Base-by-base conservation (phyloP, 2,797 vertebrate species). In the Myiothlypis chrysogaster region DNA sequence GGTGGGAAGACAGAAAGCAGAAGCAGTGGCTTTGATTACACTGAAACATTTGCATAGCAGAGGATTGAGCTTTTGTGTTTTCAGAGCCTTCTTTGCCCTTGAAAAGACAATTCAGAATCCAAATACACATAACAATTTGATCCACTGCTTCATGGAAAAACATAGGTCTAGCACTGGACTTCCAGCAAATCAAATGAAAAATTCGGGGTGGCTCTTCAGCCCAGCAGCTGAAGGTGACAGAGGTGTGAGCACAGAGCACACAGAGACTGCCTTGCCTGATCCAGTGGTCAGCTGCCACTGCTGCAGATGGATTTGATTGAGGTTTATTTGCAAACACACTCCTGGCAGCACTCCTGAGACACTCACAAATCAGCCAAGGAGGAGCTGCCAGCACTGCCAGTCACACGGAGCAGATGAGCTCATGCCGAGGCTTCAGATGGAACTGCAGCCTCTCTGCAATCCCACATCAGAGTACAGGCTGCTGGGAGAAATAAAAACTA, bases 161-260 rank as follows among this genome's bases (percentile, higher is more conserved):
- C 27, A n/a, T 4, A 12, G 2, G 7, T 32, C 41, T 76, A 49
- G 53, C 55, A 68, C 27, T 50, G 61, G 68, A 72, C n/a, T 64
- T 72, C n/a, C 71, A 41, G 56, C 88, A 89, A 76, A 87, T 5
- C 7, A 5, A 59, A 65, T 8, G 15, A 39, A 81, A 37, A 82
- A 37, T 19, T 14, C 52, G 66, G 43, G 12, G 24, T 9, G 5
- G 57, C 59, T 83, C 60, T 34, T 41, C 56, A 88, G 72, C 32
- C 10, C 39, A 41, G 47, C 4, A 44, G 35, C 2, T 63, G 64
- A n/a, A 60, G 18, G 37, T 4, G 34, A 12, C 0, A 0, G 34
- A 52, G 41, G 20, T 5, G n/a, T 3, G 8, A 65, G 64, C n/a
- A 32, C 4, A 25, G 56, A 73, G 69, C 47, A 15, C 39, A 17